Percentiles rank a stretch among this genome's conserved stretches.
Evolutionary conservation across 2,888 invertebrate species (phyloP).

Genomic region (Chouioia cunea): DNA sequence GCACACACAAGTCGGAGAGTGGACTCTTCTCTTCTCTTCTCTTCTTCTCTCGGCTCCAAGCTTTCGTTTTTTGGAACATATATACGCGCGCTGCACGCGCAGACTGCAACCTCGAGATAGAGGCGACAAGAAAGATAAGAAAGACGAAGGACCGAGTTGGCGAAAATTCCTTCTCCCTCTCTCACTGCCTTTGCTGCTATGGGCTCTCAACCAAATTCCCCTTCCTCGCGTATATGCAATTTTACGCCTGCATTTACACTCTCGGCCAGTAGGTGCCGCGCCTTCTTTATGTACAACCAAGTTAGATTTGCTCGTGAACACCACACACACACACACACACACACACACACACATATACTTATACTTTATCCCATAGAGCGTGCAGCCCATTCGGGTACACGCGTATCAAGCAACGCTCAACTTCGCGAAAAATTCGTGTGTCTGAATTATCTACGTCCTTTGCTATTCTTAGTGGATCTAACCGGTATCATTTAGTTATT

Average conservation of each 20-base stretch:
- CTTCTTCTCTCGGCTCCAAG: not conserved
- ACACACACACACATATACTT: no score
- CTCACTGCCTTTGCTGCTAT: not conserved
- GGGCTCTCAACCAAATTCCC: conserved; percentile 8
- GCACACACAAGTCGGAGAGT: conserved; percentile 12
- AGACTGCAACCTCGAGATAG: not conserved
- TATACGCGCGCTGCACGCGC: not conserved
- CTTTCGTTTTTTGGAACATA: conserved; percentile 26
- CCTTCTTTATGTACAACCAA: no score
- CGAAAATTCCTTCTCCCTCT: conserved; percentile 24
- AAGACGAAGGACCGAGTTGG: conserved; percentile 31
- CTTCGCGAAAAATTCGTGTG: no score
- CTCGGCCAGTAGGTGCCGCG: not conserved
- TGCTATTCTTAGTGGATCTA: no score
- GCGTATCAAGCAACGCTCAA: no score
- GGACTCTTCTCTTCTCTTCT: not conserved
- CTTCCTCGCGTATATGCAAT: not conserved
- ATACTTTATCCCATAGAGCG: no score
- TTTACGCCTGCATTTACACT: not conserved
- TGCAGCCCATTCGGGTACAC: no score
- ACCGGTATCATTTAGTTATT: no score
- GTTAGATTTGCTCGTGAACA: no score
- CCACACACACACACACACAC: no score
- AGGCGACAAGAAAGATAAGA: conserved; percentile 22
- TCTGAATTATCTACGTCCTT: no score